Evolutionary conservation across 2,113 vertebrate species (phyloP).

Genomic region (Lepidothrix coronata): DNA sequence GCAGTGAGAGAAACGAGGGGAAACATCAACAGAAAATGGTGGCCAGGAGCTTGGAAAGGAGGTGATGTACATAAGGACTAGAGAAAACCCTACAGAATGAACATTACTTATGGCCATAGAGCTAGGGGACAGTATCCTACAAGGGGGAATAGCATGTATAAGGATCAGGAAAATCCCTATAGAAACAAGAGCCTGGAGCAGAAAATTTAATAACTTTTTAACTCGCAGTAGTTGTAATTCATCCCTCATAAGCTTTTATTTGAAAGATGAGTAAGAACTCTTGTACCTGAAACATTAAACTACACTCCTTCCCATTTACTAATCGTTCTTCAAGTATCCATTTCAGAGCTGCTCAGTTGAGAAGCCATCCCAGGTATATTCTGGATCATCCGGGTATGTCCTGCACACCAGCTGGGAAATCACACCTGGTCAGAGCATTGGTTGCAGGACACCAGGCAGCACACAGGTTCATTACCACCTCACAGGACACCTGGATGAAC

Average conservation of each 20-base stretch:
- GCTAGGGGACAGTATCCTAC: not conserved
- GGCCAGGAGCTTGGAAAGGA: not conserved
- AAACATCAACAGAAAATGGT: not conserved
- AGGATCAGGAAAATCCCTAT: not conserved
- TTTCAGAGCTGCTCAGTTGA: not conserved
- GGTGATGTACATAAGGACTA: not conserved
- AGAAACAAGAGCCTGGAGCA: not conserved
- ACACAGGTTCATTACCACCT: not conserved
- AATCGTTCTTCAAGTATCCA: rapidly evolving
- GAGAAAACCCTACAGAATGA: not conserved
- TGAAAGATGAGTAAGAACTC: not conserved
- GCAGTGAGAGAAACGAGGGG: not conserved
- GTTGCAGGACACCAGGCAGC: not conserved
- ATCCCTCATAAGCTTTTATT: not conserved
- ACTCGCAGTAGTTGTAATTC: not conserved
- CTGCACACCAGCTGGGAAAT: not conserved
- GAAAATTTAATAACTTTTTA: not conserved
- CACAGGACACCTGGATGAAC: too few species aligned
- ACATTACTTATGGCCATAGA: not conserved
- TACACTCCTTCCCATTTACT: not conserved
- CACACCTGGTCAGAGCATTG: not conserved
- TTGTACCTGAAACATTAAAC: not conserved
- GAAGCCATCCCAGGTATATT: not conserved
- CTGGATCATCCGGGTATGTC: rapidly evolving
- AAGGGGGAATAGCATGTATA: rapidly evolving